Evolutionary conservation across 2,797 vertebrate genomes (phyloP), one percentile per base, ranked within the genome.

Genomic region (Crocodylus rhombifer): DNA sequence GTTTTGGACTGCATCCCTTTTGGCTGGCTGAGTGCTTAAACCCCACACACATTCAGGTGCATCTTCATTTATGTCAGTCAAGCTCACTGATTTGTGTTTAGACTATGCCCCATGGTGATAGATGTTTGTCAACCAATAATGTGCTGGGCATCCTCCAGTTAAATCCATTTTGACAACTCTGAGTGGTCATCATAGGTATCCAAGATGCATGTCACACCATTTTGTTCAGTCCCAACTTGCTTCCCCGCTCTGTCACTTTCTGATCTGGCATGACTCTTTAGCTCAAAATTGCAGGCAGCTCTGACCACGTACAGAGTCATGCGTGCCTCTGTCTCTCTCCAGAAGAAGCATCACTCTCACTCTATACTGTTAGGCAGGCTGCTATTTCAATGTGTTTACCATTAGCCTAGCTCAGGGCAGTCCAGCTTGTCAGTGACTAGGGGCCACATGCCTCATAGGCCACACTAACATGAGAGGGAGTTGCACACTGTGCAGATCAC

Each of bases 171-270:
- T 86, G 3, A 42, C 28, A 10, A 78, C 89, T 91, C 51, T 88
- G 90, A 64, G 78, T 77, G 65, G 62, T 7, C 25, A 1, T 87
- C 88, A 74, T 28, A 23, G 42, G 23, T 17, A 57, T 76, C 42
- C 80, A 62, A 55, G 7, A 25, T 64, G 81, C 4, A 6, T 84
- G 77, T 82, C 2, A 1, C 80, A 69, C 65, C 63, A 71, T 85
- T 91, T 84, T 83, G 26, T 82, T 80, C 71, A 73, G 15, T 69
- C 1, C 0, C 91, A 95, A 67, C 77, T 77, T 77, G 28, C 75
- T 93, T 94, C 82, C 73, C 93, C 64, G 23, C 86, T 56, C 63
- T 86, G 25, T 25, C 63, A 73, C 28, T 87, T 91, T 95, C 73
- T 1, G 14, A 71, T 80, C 63, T 84, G 75, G 92, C 42, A 30